Percentiles rank a stretch among this genome's conserved stretches.
These are phyloP conservation scores for Ramphastos sulfuratus DNA, from an alignment of 2,113 vertebrate genomes.

Conservation along the genomic window DNA sequence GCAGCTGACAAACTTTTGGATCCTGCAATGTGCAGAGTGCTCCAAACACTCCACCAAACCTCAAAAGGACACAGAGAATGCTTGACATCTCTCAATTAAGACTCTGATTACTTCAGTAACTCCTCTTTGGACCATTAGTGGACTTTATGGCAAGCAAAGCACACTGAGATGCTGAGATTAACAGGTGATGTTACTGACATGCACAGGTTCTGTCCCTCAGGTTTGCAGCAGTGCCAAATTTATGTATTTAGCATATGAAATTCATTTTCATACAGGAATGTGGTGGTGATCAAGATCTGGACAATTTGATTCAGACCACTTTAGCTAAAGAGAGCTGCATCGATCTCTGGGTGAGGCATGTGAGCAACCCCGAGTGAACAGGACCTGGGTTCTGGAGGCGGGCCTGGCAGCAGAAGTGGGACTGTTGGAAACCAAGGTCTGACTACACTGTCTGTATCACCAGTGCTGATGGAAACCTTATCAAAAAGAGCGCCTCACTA, in stretches of 20 bases:
- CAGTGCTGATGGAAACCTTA: neutral
- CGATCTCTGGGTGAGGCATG: rapidly evolving
- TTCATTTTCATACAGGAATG: neutral
- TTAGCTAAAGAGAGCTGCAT: neutral
- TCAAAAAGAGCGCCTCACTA: neutral
- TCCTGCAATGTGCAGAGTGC: neutral
- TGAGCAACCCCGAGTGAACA: rapidly evolving
- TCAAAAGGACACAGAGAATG: neutral
- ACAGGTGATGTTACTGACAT: rapidly evolving
- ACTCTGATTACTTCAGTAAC: neutral
- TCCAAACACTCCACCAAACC: neutral
- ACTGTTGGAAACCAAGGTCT: neutral
- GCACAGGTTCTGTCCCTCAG: neutral
- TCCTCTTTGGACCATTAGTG: neutral
- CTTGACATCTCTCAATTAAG: neutral
- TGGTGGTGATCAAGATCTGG: neutral
- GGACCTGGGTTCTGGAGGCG: neutral
- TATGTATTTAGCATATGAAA: rapidly evolving
- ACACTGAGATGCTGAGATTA: neutral
- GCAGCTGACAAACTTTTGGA: neutral
- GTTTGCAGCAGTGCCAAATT: neutral
- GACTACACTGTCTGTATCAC: rapidly evolving
- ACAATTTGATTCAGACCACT: neutral
- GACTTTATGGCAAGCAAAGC: neutral
- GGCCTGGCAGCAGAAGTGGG: rapidly evolving